These are phyloP conservation scores for Zaprionus tsacasi DNA, from an alignment of 1,140 invertebrate species.

Conservation along the genomic window DNA sequence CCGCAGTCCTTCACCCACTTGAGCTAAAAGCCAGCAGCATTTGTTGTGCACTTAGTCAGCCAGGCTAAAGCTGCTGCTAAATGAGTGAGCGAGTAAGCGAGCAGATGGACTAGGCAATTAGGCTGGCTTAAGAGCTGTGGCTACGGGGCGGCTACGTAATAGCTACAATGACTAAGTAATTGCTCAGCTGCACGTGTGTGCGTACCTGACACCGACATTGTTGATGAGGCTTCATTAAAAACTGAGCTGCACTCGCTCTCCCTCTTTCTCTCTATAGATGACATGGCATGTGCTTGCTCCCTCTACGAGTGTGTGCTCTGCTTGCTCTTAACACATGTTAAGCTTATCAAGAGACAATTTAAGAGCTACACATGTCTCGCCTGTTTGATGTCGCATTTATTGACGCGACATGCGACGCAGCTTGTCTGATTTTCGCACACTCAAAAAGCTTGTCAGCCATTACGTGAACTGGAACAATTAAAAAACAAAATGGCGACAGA, in stretches of 20 bases:
- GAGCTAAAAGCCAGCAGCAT: conserved; percentile 23
- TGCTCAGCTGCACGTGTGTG: conserved; percentile 25
- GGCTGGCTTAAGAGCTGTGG: not conserved
- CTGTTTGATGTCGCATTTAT: conserved; percentile 47
- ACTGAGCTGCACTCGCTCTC: conserved; percentile 34
- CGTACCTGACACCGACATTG: conserved; percentile 50
- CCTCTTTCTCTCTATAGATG: not conserved
- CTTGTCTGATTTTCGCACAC: conserved; percentile 41
- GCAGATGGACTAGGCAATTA: conserved; percentile 36
- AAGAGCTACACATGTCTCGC: conserved; percentile 17
- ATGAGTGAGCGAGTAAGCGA: conserved; percentile 7
- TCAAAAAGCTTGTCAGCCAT: conserved; percentile 46
- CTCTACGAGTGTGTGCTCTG: conserved; percentile 5
- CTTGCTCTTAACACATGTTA: conserved; percentile 42
- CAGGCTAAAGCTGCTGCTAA: conserved; percentile 20
- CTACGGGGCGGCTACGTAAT: conserved; percentile 34
- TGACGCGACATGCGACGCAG: conserved; percentile 20
- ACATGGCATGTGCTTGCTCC: not conserved
- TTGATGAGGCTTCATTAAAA: conserved; percentile 78
- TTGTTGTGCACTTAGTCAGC: conserved; percentile 20
- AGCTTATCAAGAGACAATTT: conserved; percentile 56
- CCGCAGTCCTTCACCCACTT: not conserved
- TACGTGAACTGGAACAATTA: conserved; percentile 48
- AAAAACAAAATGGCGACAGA: conserved; percentile 8
- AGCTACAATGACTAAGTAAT: conserved; percentile 56